These are phyloP conservation scores for Aleadryas rufinucha DNA, from an alignment of 2,113 vertebrate genomes.

Conservation along the genomic window DNA sequence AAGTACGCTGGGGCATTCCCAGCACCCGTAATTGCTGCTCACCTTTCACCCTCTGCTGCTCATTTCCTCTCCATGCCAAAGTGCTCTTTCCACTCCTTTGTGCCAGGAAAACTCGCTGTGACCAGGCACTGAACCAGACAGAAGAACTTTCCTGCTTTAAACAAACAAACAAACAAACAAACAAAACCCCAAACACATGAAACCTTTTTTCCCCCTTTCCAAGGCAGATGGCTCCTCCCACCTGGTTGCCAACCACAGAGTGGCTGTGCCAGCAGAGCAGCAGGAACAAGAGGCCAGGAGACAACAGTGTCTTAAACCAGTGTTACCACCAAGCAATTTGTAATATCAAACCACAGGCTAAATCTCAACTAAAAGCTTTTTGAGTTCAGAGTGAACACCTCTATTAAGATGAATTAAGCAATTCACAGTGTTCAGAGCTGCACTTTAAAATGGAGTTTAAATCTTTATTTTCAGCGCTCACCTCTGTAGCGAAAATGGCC, in stretches of 20 bases:
- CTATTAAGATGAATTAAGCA: slow-evolving; percentile 55
- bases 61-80: background rate
- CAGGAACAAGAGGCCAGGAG: background rate
- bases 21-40: slow-evolving; percentile 23
- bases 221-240: background rate
- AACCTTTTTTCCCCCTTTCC: background rate
- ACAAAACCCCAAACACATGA: background rate
- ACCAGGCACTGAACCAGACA: background rate
- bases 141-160: slow-evolving; percentile 31
- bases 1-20: background rate
- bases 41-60: background rate
- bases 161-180: slow-evolving; percentile 38
- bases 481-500: background rate
- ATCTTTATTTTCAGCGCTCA: background rate
- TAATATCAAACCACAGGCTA: slow-evolving; percentile 58
- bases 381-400: background rate
- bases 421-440: background rate
- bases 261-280: background rate
- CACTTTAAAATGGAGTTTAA: background rate
- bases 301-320: slow-evolving; percentile 21
- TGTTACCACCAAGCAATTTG: slow-evolving; percentile 43
- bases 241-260: slow-evolving; percentile 10
- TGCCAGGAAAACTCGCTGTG: slow-evolving; percentile 5
- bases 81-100: background rate
- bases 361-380: slow-evolving; percentile 60